phyloP scores from a whole-genome alignment of 2,113 vertebrate species.

The Shinisaurus crocodilurus region DNA sequence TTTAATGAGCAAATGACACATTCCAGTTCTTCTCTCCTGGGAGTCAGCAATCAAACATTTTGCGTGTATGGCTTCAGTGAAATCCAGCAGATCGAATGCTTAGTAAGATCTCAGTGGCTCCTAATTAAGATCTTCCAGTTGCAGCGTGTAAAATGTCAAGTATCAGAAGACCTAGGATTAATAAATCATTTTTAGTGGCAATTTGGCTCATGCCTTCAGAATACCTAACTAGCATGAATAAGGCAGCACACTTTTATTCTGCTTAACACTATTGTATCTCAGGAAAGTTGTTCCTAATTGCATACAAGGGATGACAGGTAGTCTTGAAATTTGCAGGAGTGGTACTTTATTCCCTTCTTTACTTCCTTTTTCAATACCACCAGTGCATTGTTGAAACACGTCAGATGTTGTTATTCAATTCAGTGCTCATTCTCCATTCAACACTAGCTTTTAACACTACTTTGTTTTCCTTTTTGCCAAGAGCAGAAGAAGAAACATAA shows the following conservation, averaged over 20 bases:
- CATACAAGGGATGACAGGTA: not conserved
- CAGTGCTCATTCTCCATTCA: not conserved
- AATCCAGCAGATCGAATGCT: constrained; percentile 21
- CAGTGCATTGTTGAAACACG: not conserved
- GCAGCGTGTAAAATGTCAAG: constrained; percentile 25
- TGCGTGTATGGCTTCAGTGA: not conserved
- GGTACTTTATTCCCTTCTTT: not conserved
- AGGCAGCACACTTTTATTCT: not conserved
- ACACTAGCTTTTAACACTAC: not conserved
- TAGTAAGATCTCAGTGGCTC: constrained; percentile 22
- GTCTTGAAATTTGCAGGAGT: not conserved
- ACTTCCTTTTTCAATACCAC: not conserved
- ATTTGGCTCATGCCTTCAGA: constrained; percentile 10
- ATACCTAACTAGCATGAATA: constrained; percentile 5
- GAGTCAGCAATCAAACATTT: constrained; percentile 22
- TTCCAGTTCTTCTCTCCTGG: not conserved
- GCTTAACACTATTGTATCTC: not conserved
- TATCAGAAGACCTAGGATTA: constrained; percentile 18
- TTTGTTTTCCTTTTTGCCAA: not conserved
- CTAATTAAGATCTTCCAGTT: constrained; percentile 34
- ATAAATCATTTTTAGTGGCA: constrained; percentile 25
- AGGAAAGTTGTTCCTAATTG: not conserved
- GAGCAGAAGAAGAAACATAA: not conserved
- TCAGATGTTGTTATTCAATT: not conserved
- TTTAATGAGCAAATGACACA: constrained; percentile 26